Base-by-base conservation (phyloP, 1,140 invertebrate species). In the Rhopalosiphum maidis region DNA sequence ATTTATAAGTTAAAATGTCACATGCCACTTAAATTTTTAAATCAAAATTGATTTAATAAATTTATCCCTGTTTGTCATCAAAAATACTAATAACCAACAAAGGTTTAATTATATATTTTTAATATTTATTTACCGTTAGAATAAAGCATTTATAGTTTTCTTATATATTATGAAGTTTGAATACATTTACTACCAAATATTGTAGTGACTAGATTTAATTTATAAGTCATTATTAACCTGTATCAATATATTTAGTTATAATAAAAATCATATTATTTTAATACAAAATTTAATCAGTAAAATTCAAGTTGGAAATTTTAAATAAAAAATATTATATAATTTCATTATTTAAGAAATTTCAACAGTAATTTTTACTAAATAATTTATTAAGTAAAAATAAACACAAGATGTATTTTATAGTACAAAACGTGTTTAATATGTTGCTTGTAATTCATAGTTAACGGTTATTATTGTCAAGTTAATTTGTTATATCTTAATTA, bases 181-280 rank as follows among this genome's bases (percentile, higher is more conserved):
- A 21, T 48, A n/a, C 2, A 85, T 41, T 8, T 41, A 22, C 23
- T 4, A 41, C 41, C 23, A 23, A 85, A 85, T 85, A 85, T 87
- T 87, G 4, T 87, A n/a, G 43, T 85, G 18, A 18, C 18, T 37
- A n/a, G 46, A 41, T 87, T 87, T 87, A 87, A 37, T 22, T 87
- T 48, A 2, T 87, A n/a, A 86, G 43, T 87, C 15, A 48, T 46
- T 43, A 83, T 83, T 85, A 82, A 82, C 21, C 7, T 85, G 5
- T 85, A 37, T 85, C 7, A 43, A 23, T 22, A 41, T 21, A 41
- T 85, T 35, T 35, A 82, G 7, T 35, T 35, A 35, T 6, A 21
- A 41, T 25, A 30, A 43, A 83, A 43, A 86, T 86, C 30, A 37
- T 86, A 86, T 86, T 43, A 86, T 86, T 86, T 86, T 86, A 46